Conservation (phyloP, 2,888 invertebrate species). For the Cephus sareptanus region DNA sequence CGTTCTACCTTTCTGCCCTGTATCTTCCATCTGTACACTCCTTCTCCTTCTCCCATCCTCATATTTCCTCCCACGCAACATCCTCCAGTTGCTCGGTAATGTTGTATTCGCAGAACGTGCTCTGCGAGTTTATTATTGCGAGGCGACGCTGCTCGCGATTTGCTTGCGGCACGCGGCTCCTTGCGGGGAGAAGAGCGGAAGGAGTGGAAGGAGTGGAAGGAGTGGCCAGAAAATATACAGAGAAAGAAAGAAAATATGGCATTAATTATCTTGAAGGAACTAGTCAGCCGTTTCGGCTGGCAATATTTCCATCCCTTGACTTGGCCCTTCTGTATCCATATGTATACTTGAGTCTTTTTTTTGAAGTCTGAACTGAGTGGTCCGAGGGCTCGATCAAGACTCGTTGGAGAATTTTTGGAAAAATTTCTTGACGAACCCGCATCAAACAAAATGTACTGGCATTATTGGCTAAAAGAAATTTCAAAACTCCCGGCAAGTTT, state of each 20-base stretch:
- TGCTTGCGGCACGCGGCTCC: neutral
- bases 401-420: too few species aligned
- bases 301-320: too few species aligned
- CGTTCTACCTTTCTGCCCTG: slow-evolving; percentile 11
- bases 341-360: too few species aligned
- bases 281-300: too few species aligned
- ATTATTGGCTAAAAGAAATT: too few species aligned
- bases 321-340: too few species aligned
- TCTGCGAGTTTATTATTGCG: neutral
- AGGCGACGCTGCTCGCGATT: neutral
- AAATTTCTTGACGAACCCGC: too few species aligned
- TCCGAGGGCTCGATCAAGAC: too few species aligned
- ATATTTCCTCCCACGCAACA: neutral
- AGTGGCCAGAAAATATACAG: neutral
- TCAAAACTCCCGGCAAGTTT: too few species aligned
- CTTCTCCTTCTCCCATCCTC: slow-evolving; percentile 3
- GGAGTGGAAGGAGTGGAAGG: neutral
- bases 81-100: neutral
- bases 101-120: slow-evolving; percentile 4
- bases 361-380: too few species aligned
- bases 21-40: slow-evolving; percentile 9
- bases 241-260: neutral
- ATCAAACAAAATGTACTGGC: too few species aligned
- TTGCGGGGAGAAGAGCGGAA: neutral
- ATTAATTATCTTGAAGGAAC: too few species aligned